A percentile compares a stretch with the other conserved stretches of the same genome.
These are phyloP conservation scores for Avahi laniger DNA, from an alignment of 2,797 vertebrate species.

Conservation along the genomic window DNA sequence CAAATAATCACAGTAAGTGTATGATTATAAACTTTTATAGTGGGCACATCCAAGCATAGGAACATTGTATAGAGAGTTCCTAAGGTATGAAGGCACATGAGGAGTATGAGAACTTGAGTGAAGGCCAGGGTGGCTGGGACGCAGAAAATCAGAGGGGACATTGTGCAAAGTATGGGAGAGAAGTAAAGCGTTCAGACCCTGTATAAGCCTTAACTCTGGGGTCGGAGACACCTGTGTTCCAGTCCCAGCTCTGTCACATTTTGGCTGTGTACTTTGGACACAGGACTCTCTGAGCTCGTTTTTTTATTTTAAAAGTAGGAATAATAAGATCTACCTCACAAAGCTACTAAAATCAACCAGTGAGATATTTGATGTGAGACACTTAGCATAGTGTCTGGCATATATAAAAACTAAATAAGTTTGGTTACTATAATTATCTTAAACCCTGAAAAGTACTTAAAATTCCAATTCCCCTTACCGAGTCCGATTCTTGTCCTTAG, in stretches of 20 bases:
- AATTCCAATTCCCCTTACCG: not conserved
- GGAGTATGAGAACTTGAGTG: not conserved
- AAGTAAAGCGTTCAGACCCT: not conserved
- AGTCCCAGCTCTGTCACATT: not conserved
- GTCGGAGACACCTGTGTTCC: not conserved
- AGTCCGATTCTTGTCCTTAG: not conserved
- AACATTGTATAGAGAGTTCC: not conserved
- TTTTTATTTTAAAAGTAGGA: slow-evolving; percentile 18
- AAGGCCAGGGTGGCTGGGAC: not conserved
- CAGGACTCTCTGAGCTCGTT: not conserved
- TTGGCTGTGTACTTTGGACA: not conserved
- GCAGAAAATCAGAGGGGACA: not conserved
- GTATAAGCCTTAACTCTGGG: not conserved
- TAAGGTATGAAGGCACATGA: not conserved
- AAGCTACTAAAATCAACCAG: slow-evolving; percentile 16
- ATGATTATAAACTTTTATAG: not conserved
- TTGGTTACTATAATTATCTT: slow-evolving; percentile 9
- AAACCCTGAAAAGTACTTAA: not conserved
- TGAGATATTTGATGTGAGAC: not conserved
- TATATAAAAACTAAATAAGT: not conserved
- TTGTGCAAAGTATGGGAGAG: not conserved
- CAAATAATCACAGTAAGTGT: not conserved
- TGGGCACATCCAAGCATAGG: not conserved
- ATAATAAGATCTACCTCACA: not conserved
- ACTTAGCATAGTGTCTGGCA: not conserved